These are phyloP conservation scores for Parasteatoda tepidariorum DNA, from an alignment of 1,140 invertebrate species.

Conservation along the genomic window DNA sequence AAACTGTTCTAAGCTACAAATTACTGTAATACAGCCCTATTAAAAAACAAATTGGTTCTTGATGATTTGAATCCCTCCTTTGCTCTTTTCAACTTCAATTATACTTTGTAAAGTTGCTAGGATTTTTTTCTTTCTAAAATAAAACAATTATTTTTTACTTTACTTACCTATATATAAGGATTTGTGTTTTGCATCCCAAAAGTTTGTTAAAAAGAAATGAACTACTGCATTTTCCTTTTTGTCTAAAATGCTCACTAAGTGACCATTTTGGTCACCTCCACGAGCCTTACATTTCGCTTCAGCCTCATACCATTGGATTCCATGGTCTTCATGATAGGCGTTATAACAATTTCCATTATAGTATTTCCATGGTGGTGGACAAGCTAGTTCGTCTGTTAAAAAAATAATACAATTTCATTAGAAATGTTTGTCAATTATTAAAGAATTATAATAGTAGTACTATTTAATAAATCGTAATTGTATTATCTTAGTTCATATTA, in stretches of 20 bases:
- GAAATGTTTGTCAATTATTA: too few species aligned
- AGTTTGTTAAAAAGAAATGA: constrained; percentile 63
- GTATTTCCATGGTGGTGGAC: constrained; percentile 63
- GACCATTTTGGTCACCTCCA: constrained; percentile 61
- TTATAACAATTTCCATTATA: constrained; percentile 65
- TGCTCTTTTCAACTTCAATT: too few species aligned
- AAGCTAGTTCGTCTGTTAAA: constrained; percentile 31
- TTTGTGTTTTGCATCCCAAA: constrained; percentile 63
- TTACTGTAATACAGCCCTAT: too few species aligned
- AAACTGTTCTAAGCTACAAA: too few species aligned
- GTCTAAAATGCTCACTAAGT: constrained; percentile 65
- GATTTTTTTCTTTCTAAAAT: too few species aligned
- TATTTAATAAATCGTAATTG: too few species aligned
- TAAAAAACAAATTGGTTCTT: too few species aligned
- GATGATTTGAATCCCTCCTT: too few species aligned
- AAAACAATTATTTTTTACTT: too few species aligned
- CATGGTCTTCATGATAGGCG: constrained; percentile 60
- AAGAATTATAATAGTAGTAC: too few species aligned
- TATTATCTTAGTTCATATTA: too few species aligned
- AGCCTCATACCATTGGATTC: constrained; percentile 65
- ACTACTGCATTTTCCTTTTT: constrained; percentile 64
- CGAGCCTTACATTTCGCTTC: constrained; percentile 62
- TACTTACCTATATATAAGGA: constrained; percentile 64
- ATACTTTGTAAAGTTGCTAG: too few species aligned
- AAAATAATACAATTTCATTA: not conserved